Evolutionary conservation across 2,888 invertebrate species (phyloP).

Genomic region (Drosophila neoperkinsi): DNA sequence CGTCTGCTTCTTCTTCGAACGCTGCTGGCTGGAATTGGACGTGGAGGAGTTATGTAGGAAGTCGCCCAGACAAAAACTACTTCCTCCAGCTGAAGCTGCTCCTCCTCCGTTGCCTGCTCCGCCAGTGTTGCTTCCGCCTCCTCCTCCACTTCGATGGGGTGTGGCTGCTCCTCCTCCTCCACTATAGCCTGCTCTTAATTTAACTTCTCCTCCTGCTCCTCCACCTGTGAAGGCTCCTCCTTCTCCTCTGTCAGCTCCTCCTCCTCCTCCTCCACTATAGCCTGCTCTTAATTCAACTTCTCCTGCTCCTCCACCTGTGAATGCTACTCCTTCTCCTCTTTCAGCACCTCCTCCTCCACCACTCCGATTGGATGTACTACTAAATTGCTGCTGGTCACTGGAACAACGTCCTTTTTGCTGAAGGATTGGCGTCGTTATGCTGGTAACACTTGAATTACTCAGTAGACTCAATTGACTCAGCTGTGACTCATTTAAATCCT

Average conservation of each 20-base stretch:
- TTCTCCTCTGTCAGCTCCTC: slow-evolving; percentile 20
- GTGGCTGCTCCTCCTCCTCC: slow-evolving; percentile 47
- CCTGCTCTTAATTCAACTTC: background rate
- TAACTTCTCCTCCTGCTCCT: background rate
- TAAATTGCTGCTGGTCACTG: slow-evolving; percentile 36
- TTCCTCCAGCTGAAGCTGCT: slow-evolving; percentile 28
- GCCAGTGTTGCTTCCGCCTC: slow-evolving; percentile 5
- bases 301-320: background rate
- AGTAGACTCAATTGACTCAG: slow-evolving; percentile 37
- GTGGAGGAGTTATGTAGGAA: slow-evolving; percentile 70
- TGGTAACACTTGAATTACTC: slow-evolving; percentile 47
- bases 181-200: background rate
- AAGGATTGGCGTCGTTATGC: slow-evolving; percentile 42
- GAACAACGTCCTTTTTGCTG: slow-evolving; percentile 46
- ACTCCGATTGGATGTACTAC: slow-evolving; percentile 66
- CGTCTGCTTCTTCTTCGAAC: slow-evolving; percentile 66
- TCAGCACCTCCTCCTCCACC: slow-evolving; percentile 43
- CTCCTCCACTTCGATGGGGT: slow-evolving; percentile 41
- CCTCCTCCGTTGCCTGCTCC: slow-evolving; percentile 35
- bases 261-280: background rate
- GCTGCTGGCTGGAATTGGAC: slow-evolving; percentile 59
- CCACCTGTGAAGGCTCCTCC: background rate
- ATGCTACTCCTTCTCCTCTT: background rate
- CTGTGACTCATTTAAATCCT: slow-evolving; percentile 48
- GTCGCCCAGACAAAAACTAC: slow-evolving; percentile 82